Base-by-base conservation (phyloP, 2,888 invertebrate genomes). In the Melieria picta region DNA sequence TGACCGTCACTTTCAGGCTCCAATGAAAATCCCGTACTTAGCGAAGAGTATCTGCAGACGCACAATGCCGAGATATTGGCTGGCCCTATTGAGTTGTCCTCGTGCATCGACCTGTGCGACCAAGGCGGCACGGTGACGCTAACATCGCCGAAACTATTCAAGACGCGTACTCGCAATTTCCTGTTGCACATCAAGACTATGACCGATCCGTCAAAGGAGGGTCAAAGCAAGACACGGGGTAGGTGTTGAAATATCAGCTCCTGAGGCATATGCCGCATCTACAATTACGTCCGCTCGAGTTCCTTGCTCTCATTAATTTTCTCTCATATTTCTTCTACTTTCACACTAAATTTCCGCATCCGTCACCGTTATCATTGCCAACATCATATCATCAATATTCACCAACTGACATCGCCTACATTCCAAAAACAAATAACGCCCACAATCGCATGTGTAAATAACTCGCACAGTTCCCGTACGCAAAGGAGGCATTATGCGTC, bases 61-160 rank as follows among this genome's bases (percentile, higher is more conserved):
- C 95, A 96, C 82, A 95, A 96, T 83, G 95, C 96, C 0, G 96
- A 97, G 83, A 93, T 97, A 73, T 87, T 97, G 60, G 96, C 96
- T 11, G 97, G 97, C 0, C 97, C 97, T 1, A 89, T 97, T 62
- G 91, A 94, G 82, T 88, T 97, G 16, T 91, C 93, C 4, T 91
- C 93, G 0, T 93, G 93, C 76, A 89, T 97, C 74, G 97, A 97
- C 85, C 84, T 96, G 72, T 93, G 94, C 1, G 95, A 94, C 80
- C 93, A 94, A 81, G 91, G 93, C 11, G 97, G 97, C 5, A 91
- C 93, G 42, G 91, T 97, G 30, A 94, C 95, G 7, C 87, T 97
- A 71, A 95, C 96, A 0, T 96, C 96, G 80, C 96, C 96, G 1
- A 92, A 94, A 78, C 86, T 96, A 58, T 93, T 95, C 79, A 90